Evolutionary conservation across 2,113 vertebrate genomes (phyloP).

Genomic region (Cephalopterus ornatus): DNA sequence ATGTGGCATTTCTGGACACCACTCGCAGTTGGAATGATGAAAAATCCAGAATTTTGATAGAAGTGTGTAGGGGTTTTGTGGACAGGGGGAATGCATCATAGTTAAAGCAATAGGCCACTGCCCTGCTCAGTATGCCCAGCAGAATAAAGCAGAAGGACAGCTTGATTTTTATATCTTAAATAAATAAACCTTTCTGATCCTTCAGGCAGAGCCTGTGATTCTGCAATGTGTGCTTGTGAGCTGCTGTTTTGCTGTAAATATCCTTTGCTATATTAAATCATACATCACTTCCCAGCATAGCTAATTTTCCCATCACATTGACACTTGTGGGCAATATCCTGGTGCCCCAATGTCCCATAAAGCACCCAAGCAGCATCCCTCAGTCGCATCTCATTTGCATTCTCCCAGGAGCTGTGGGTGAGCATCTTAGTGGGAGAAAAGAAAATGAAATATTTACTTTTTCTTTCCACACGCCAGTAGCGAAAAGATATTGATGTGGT

Average conservation of each 20-base stretch:
- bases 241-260: constrained; percentile 46
- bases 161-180: constrained; percentile 14
- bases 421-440: neutral
- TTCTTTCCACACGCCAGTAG: constrained; percentile 35
- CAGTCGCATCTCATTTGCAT: neutral
- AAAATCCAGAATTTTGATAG: neutral
- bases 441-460: constrained; percentile 53
- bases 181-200: constrained; percentile 42
- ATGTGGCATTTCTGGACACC: neutral
- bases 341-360: constrained; percentile 6
- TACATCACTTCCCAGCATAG: constrained; percentile 34
- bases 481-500: constrained; percentile 60
- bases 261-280: constrained; percentile 49
- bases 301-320: constrained; percentile 21
- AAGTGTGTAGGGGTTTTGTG: neutral
- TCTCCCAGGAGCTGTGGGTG: neutral
- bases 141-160: neutral
- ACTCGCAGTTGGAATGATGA: neutral
- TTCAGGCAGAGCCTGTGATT: constrained; percentile 9
- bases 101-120: neutral
- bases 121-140: neutral
- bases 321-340: constrained; percentile 8
- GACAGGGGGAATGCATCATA: neutral
- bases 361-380: constrained; percentile 26
- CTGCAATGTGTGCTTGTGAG: neutral